Base-by-base conservation (phyloP, 2,113 vertebrate species). In the Sapajus apella region DNA sequence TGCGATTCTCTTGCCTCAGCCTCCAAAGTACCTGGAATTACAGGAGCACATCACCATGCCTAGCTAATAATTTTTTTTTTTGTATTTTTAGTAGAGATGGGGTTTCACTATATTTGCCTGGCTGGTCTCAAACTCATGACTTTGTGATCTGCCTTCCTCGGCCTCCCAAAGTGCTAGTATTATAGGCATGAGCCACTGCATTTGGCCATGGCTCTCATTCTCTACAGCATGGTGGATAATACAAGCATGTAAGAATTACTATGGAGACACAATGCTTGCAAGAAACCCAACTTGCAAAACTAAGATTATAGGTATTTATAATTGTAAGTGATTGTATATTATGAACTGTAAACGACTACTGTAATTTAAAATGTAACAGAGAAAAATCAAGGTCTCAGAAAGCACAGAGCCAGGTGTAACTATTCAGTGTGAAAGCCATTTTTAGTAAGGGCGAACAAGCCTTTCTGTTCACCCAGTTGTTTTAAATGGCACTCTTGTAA, bases 341-440 rank as follows among this genome's bases (percentile, higher is more conserved):
- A 11, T 81, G 45, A 82, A 89, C 73, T 76, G 8, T 37, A 95
- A 98, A 35, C 21, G 61, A 79, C 27, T 45, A 52, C 55, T 90
- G 27, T 61, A 92, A 91, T 84, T 97, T 77, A 14, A 90, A 87
- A 52, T 81, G 13, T 72, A 47, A 56, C 30, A 58, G 30, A 68
- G 90, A 66, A 95, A 87, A 92, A 76, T 27, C 66, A 85, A 16
- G 16, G 9, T 66, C 93, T 94, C 83, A 25, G 55, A 92, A 90
- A 87, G 50, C 45, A 43, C 20, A 75, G 2, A 94, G 18, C 17
- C 25, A 95, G 64, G 83, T 87, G 27, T 75, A 70, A 72, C 21
- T 89, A 66, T 95, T 93, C 64, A 50, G 32, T 20, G 3, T 77
- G n/a, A 27, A 95, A 94, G 3, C 32, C 25, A 81, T 80, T 87